A percentile compares a stretch with the other conserved stretches of the same genome.
Conservation (phyloP, 1,140 invertebrate species). For the Drosophila parabipectinata region DNA sequence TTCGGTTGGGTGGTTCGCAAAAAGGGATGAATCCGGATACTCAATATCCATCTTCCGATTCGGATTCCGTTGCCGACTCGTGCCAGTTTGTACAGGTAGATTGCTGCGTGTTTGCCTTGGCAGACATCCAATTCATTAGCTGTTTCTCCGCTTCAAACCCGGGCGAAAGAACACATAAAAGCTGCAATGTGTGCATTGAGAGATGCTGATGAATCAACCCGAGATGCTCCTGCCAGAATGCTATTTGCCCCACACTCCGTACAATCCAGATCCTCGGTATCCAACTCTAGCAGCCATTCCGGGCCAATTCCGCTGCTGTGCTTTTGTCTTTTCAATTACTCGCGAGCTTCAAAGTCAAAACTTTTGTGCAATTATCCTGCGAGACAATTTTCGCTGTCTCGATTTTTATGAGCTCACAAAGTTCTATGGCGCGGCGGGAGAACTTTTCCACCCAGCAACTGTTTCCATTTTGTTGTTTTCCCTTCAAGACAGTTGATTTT, state of each 20-base stretch:
- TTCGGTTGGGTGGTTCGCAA: not conserved
- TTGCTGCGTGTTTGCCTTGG: constrained; percentile 43
- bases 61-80: constrained; percentile 10
- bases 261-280: constrained; percentile 1
- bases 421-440: constrained; percentile 11
- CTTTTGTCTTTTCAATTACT: constrained; percentile 65
- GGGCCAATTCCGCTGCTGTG: constrained; percentile 33
- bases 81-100: constrained; percentile 37
- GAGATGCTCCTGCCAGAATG: not conserved
- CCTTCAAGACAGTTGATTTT: constrained; percentile 42
- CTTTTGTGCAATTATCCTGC: constrained; percentile 46
- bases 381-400: constrained; percentile 51
- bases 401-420: constrained; percentile 45
- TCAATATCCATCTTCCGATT: constrained; percentile 16
- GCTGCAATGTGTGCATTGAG: constrained; percentile 24
- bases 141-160: constrained; percentile 10
- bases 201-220: constrained; percentile 24
- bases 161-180: constrained; percentile 25
- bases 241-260: not conserved
- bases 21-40: constrained; percentile 10
- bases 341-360: constrained; percentile 54
- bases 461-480: constrained; percentile 30
- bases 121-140: constrained; percentile 37
- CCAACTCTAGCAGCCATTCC: constrained; percentile 9
- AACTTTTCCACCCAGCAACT: constrained; percentile 22